Evolutionary conservation across 2,888 invertebrate genomes (phyloP).

Genomic region (Drosophila meridionalis): DNA sequence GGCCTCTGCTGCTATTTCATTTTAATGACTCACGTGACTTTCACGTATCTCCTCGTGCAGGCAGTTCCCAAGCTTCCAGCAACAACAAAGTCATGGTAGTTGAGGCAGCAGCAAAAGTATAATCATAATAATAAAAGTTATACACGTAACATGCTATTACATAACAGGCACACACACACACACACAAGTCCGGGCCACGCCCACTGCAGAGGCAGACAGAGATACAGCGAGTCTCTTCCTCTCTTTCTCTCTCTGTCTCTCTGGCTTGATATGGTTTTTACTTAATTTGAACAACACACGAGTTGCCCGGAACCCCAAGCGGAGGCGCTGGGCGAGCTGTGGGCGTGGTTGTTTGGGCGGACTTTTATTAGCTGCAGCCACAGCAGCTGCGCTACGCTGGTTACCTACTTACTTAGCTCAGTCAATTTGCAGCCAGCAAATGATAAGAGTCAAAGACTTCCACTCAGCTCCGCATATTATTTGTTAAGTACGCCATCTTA

Average conservation of each 20-base stretch:
- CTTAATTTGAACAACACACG: slow-evolving; percentile 68
- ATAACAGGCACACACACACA: slow-evolving; percentile 61
- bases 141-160: slow-evolving; percentile 81
- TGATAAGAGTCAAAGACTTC: slow-evolving; percentile 47
- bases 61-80: slow-evolving; percentile 38
- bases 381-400: slow-evolving; percentile 23
- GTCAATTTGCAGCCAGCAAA: slow-evolving; percentile 45
- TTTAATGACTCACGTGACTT: slow-evolving; percentile 80
- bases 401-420: slow-evolving; percentile 25
- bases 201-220: slow-evolving; percentile 16
- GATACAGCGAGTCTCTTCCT: slow-evolving; percentile 4
- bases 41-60: slow-evolving; percentile 67
- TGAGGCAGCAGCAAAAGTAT: slow-evolving; percentile 65
- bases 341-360: not conserved
- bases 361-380: slow-evolving; percentile 28
- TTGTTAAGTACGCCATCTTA: slow-evolving; percentile 5
- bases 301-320: slow-evolving; percentile 14
- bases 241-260: not conserved
- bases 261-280: slow-evolving; percentile 62
- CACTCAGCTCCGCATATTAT: slow-evolving; percentile 1
- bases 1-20: slow-evolving; percentile 74
- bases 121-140: slow-evolving; percentile 80
- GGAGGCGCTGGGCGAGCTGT: not conserved
- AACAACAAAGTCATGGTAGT: slow-evolving; percentile 40
- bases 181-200: slow-evolving; percentile 26